Conservation (phyloP, 1,140 invertebrate species). For the Colletes latitarsis region DNA sequence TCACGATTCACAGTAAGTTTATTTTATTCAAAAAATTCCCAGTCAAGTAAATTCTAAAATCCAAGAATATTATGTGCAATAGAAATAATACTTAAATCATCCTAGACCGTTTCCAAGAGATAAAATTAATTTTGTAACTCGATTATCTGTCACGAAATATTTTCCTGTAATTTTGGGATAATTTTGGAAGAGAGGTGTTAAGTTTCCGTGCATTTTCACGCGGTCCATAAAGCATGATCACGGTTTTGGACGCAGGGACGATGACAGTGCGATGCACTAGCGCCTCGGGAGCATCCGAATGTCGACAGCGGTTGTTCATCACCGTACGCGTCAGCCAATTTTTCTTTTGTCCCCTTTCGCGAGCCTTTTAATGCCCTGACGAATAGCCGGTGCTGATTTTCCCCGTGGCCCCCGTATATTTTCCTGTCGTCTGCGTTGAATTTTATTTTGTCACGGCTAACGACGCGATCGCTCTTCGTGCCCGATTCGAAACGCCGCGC, state of each 20-base stretch:
- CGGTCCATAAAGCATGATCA: too few species aligned
- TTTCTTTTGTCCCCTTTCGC: slow-evolving; percentile 55
- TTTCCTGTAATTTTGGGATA: too few species aligned
- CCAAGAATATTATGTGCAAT: too few species aligned
- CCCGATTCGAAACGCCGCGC: neutral
- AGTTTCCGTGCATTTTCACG: too few species aligned
- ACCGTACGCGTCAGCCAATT: slow-evolving; percentile 42
- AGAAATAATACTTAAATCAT: too few species aligned
- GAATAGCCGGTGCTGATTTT: slow-evolving; percentile 54
- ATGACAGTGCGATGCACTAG: slow-evolving; percentile 20
- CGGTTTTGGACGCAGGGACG: slow-evolving; percentile 7
- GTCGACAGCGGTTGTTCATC: slow-evolving; percentile 49
- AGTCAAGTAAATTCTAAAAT: too few species aligned
- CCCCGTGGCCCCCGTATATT: slow-evolving; percentile 3
- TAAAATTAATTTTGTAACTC: too few species aligned
- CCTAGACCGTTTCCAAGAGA: too few species aligned
- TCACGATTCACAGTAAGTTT: too few species aligned
- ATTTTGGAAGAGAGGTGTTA: too few species aligned
- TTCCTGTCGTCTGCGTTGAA: slow-evolving; percentile 11
- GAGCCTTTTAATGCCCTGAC: slow-evolving; percentile 56
- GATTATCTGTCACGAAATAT: too few species aligned
- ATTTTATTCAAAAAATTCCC: too few species aligned
- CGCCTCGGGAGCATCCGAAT: slow-evolving; percentile 8
- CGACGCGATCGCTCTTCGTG: slow-evolving; percentile 2
- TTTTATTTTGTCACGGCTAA: slow-evolving; percentile 23